Percentiles rank a stretch among this genome's conserved stretches.
These are phyloP conservation scores for Actinernus sp. DNA, from an alignment of 92 coral and sea anemone genomes.

Conservation along the genomic window DNA sequence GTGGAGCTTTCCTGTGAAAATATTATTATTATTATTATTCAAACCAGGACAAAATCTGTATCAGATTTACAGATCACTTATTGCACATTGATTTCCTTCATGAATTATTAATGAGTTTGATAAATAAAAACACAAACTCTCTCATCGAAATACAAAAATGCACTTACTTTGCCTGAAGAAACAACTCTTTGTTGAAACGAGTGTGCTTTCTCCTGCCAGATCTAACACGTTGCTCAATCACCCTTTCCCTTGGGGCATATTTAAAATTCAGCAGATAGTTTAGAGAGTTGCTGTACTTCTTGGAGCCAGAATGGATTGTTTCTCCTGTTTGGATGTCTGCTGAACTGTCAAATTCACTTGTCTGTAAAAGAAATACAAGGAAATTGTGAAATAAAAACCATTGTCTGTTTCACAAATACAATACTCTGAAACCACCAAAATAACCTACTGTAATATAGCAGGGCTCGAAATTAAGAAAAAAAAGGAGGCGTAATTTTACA, in stretches of 20 bases:
- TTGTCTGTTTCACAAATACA: too few relatives aligned
- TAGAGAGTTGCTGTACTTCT: conserved; percentile 80
- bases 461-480: too few relatives aligned
- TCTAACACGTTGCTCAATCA: conserved; percentile 31
- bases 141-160: neutral
- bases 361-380: conserved; percentile 3
- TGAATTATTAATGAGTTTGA: too few relatives aligned
- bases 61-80: too few relatives aligned
- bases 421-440: too few relatives aligned
- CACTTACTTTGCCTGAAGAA: conserved; percentile 96
- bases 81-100: too few relatives aligned
- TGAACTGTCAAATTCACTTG: conserved; percentile 25
- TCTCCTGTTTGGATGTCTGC: conserved; percentile 14
- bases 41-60: too few relatives aligned
- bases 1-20: too few relatives aligned
- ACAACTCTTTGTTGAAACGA: conserved; percentile 88
- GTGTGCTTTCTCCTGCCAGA: conserved; percentile 63
- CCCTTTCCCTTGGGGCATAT: conserved; percentile 84
- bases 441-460: too few relatives aligned
- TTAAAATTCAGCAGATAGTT: conserved; percentile 91
- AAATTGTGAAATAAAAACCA: too few relatives aligned
- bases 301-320: conserved; percentile 33
- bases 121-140: too few relatives aligned
- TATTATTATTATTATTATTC: neutral
- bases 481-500: too few relatives aligned